Percentiles rank a stretch among this genome's conserved stretches.
Evolutionary conservation across 37 sponge, comb jelly and placozoan genomes (phyloP).

Genomic region (Dysidea cf. avara): DNA sequence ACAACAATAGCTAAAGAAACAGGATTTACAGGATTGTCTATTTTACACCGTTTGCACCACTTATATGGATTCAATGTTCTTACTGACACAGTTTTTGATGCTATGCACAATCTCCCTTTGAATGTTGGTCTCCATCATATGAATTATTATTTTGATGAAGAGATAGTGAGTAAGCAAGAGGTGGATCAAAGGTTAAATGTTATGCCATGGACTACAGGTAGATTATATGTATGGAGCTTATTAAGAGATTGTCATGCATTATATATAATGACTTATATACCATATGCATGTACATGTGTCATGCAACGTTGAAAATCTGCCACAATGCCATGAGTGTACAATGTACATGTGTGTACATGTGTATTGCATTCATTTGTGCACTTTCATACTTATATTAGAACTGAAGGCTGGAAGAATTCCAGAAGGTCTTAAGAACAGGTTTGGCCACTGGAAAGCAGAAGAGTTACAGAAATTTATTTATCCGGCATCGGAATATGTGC

Average conservation of each 20-base stretch:
- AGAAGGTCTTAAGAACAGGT: background rate
- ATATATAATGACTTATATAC: too few species aligned
- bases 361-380: too few species aligned
- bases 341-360: too few species aligned
- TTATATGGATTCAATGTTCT: too few species aligned
- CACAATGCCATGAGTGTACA: too few species aligned
- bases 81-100: background rate
- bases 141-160: background rate
- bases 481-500: conserved; percentile 44
- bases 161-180: too few species aligned
- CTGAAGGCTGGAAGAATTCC: conserved; percentile 44
- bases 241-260: too few species aligned
- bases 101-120: background rate
- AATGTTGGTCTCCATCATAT: background rate
- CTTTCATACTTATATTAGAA: too few species aligned
- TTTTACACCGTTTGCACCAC: background rate
- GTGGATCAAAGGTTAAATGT: background rate
- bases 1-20: background rate
- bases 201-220: conserved; percentile 29
- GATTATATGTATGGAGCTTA: too few species aligned
- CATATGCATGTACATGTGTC: too few species aligned
- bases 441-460: conserved; percentile 45
- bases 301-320: too few species aligned
- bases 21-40: background rate
- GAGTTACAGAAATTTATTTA: conserved; percentile 29